Percentiles rank a stretch among this genome's conserved stretches.
Conservation (phyloP, 2,113 vertebrate species). For the Macrotis lagotis region DNA sequence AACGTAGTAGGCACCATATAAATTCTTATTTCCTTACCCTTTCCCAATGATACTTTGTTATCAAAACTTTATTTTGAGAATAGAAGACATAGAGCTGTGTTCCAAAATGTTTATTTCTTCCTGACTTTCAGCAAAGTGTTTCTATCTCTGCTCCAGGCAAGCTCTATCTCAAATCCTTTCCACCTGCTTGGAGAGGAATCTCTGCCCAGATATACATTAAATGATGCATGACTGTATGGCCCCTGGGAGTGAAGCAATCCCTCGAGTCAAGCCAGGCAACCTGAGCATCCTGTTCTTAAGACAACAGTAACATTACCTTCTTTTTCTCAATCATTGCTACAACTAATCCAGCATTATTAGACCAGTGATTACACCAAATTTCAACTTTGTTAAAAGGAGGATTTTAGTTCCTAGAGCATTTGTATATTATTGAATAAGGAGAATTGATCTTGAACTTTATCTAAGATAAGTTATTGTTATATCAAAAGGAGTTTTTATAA, state of each 20-base stretch:
- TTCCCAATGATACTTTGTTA: background rate
- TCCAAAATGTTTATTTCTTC: background rate
- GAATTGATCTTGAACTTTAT: background rate
- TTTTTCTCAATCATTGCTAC: background rate
- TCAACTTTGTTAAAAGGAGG: constrained; percentile 21
- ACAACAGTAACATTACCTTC: background rate
- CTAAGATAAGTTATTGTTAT: constrained; percentile 34
- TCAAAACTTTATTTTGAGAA: background rate
- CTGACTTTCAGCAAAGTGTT: background rate
- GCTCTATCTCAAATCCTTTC: background rate
- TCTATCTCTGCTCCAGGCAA: background rate
- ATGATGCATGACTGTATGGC: background rate
- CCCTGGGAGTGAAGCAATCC: background rate
- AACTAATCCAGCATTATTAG: background rate
- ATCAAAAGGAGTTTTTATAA: constrained; percentile 35
- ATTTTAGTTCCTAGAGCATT: background rate
- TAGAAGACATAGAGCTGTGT: background rate
- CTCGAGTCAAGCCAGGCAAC: background rate
- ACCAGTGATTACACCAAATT: background rate
- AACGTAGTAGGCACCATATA: background rate
- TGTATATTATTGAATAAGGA: constrained; percentile 8
- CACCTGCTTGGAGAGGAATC: background rate
- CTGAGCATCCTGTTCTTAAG: background rate
- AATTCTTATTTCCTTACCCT: background rate
- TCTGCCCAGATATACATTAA: background rate